Evolutionary conservation across 2,797 vertebrate genomes (phyloP), one percentile per base, ranked within the genome.

Genomic region (Neosilurus mollespiculum): DNA sequence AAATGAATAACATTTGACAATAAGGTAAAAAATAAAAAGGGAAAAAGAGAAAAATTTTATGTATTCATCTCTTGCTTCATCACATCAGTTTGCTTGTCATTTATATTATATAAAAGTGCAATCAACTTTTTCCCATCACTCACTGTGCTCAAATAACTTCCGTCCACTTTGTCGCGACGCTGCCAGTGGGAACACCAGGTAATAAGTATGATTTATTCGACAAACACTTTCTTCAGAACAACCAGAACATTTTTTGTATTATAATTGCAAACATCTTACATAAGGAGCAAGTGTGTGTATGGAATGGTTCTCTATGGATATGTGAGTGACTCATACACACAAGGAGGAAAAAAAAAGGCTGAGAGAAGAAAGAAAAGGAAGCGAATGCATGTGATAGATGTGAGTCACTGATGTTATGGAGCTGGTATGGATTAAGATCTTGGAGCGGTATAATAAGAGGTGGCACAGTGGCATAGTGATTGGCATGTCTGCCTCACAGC

Each of bases 161-260:
- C 22, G 9, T 24, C 49, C 2, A 2, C 49, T 53, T 26, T 51
- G 4, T 43, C 37, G 4, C 43, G 11, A 71, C 3, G 43, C 70
- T 9, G 12, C 53, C 71, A 30, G 24, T 30, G 24, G 15, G 53
- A 76, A 37, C 18, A 12, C 30, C 26, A 61, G 56, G 56, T 61
- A 77, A 77, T 61, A 12, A 77, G 73, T 0, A 43, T n/a, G 30
- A 76, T 37, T 37, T 77, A 61, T 61, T n/a, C 12, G 9, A 43
- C 72, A 77, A 76, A 59, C 56, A n/a, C 18, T 22, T 58, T 59
- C 18, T 34, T 76, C 73, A 76, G 56, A 59, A 59, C 6, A 59
- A 22, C 18, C 18, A 22, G 30, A 58, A 58, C 10, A 2, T 26
- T 34, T 58, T 16, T 37, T 59, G 15, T 14, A 37, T 59, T 9